phyloP scores from a whole-genome alignment of 2,113 vertebrate species.

The Ptilorrhoa leucosticta region DNA sequence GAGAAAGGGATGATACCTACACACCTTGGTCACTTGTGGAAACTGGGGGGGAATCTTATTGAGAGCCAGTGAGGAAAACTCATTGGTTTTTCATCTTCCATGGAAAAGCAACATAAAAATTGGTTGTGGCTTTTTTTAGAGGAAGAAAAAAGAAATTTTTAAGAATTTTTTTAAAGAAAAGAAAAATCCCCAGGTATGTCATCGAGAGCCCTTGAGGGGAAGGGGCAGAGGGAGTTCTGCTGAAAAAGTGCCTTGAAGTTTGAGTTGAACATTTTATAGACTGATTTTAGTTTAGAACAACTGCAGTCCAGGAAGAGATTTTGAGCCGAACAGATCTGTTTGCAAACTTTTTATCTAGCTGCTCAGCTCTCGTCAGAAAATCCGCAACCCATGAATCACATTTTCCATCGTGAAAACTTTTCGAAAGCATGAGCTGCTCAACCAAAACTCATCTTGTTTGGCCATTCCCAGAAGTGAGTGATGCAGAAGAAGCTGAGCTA shows the following conservation, averaged over 20 bases:
- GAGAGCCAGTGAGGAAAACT: not conserved
- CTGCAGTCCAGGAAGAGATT: not conserved
- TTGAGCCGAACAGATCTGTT: not conserved
- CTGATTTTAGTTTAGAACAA: not conserved
- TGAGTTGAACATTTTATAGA: not conserved
- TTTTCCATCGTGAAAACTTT: not conserved
- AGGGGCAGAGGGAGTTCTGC: not conserved
- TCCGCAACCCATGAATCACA: not conserved
- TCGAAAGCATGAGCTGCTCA: not conserved
- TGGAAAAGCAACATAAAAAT: not conserved
- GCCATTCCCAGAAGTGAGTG: not conserved
- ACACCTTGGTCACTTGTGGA: not conserved
- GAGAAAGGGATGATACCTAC: not conserved
- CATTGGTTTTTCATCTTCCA: not conserved
- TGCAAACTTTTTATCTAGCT: slow-evolving; percentile 9
- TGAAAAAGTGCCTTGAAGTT: not conserved
- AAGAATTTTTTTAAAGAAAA: not conserved
- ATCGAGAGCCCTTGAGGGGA: not conserved
- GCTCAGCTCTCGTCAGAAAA: slow-evolving; percentile 6
- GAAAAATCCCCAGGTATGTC: not conserved
- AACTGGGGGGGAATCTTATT: not conserved
- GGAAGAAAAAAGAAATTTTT: too few species aligned
- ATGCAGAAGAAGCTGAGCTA: slow-evolving; percentile 16
- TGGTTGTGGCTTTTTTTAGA: not conserved
- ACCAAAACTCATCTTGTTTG: slow-evolving; percentile 18